Conservation (phyloP, 1,140 invertebrate genomes). For the Ostrea edulis region DNA sequence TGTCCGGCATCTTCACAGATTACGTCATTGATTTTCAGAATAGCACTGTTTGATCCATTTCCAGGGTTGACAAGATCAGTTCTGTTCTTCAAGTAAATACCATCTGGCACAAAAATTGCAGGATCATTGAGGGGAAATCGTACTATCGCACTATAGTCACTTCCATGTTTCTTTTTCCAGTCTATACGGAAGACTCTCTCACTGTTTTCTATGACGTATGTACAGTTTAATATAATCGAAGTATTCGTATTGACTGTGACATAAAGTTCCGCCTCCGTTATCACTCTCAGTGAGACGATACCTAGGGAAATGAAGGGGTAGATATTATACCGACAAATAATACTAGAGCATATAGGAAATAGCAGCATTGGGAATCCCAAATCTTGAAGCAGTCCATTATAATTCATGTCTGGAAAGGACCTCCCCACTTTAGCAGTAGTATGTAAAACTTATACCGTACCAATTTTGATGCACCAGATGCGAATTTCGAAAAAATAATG, state of each 20-base stretch:
- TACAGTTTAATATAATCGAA: background rate
- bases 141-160: background rate
- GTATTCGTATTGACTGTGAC: background rate
- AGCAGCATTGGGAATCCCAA: too few species aligned
- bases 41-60: background rate
- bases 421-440: too few species aligned
- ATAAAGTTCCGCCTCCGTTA: background rate
- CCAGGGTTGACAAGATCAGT: background rate
- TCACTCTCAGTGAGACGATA: background rate
- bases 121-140: background rate
- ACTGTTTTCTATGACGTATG: background rate
- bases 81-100: background rate
- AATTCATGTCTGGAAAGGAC: too few species aligned
- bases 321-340: background rate
- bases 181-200: background rate
- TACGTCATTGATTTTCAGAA: constrained; percentile 20
- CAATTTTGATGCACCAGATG: too few species aligned
- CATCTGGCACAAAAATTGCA: background rate
- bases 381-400: too few species aligned
- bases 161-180: background rate
- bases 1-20: background rate
- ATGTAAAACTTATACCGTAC: too few species aligned
- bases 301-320: background rate
- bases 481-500: too few species aligned
- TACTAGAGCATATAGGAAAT: too few species aligned